Evolutionary conservation across 2,888 invertebrate genomes (phyloP).

Genomic region (Melanostoma scalare): DNA sequence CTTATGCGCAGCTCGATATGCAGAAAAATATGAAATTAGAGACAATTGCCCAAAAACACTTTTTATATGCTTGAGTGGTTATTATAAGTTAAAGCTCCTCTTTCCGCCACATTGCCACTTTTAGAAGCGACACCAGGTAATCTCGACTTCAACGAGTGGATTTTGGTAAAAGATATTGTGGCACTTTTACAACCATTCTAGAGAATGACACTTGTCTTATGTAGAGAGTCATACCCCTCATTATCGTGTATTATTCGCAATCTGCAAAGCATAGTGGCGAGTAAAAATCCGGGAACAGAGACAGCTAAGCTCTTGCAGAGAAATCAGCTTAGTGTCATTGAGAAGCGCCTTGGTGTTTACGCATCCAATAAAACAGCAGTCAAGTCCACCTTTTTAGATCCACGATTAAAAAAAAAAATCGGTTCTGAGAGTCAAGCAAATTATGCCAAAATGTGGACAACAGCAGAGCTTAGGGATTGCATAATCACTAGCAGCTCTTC

Average conservation of each 20-base stretch:
- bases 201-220: not conserved
- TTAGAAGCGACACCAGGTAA: not conserved
- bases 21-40: slow-evolving; percentile 6
- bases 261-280: slow-evolving; percentile 21
- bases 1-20: slow-evolving; percentile 10
- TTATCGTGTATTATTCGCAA: slow-evolving; percentile 20
- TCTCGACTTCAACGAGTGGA: not conserved
- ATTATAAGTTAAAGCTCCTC: slow-evolving; percentile 15
- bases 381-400: slow-evolving; percentile 17
- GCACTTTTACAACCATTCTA: not conserved
- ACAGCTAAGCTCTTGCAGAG: slow-evolving; percentile 17
- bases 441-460: slow-evolving; percentile 17
- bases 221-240: slow-evolving; percentile 23
- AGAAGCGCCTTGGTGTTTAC: slow-evolving; percentile 22
- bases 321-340: slow-evolving; percentile 13
- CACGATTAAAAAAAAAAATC: slow-evolving; percentile 24
- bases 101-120: not conserved
- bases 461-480: slow-evolving; percentile 4
- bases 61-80: slow-evolving; percentile 32
- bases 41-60: slow-evolving; percentile 6
- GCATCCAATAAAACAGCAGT: slow-evolving; percentile 14
- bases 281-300: slow-evolving; percentile 19
- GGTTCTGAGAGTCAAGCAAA: not conserved
- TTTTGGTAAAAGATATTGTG: not conserved
- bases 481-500: not conserved